These are phyloP conservation scores for Callyntrura sp. DNA, from an alignment of 2,888 invertebrate genomes.

Conservation along the genomic window DNA sequence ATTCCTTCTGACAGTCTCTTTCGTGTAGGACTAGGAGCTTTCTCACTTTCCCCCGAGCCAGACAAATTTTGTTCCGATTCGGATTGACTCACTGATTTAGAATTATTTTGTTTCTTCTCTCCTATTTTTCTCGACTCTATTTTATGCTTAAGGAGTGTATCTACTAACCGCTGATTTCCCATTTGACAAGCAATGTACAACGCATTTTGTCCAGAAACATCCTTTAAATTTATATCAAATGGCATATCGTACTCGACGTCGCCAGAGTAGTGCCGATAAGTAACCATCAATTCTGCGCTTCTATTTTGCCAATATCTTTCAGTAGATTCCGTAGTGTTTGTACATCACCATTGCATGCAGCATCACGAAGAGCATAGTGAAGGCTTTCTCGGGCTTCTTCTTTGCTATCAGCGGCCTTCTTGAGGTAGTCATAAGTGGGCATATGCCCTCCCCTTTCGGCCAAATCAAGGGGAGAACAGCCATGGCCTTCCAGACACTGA, in stretches of 20 bases:
- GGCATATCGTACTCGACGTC: slow-evolving; percentile 91
- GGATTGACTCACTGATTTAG: slow-evolving; percentile 62
- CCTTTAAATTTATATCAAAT: slow-evolving; percentile 97
- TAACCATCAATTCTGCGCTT: slow-evolving; percentile 89
- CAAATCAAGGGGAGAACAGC: slow-evolving; percentile 90
- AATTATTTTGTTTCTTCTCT: slow-evolving; percentile 59
- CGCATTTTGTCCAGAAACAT: slow-evolving; percentile 95
- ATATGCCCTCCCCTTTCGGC: slow-evolving; percentile 90
- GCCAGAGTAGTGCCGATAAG: slow-evolving; percentile 86
- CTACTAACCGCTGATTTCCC: slow-evolving; percentile 92
- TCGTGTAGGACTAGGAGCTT: slow-evolving; percentile 87
- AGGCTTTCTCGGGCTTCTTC: slow-evolving; percentile 91
- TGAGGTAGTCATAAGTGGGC: slow-evolving; percentile 80
- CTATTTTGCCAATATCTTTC: slow-evolving; percentile 88
- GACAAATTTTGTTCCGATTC: slow-evolving; percentile 74
- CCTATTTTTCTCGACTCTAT: slow-evolving; percentile 81
- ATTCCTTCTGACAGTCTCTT: slow-evolving; percentile 94
- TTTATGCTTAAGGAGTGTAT: slow-evolving; percentile 89
- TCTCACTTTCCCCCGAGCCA: slow-evolving; percentile 65
- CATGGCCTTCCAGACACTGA: slow-evolving; percentile 88
- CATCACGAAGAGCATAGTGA: slow-evolving; percentile 91
- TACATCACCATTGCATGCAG: slow-evolving; percentile 91
- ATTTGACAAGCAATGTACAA: slow-evolving; percentile 95
- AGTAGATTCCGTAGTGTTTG: slow-evolving; percentile 89
- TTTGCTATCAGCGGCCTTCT: slow-evolving; percentile 88